These are phyloP conservation scores for Eurystomus gularis DNA, from an alignment of 2,113 vertebrate genomes.

Conservation along the genomic window DNA sequence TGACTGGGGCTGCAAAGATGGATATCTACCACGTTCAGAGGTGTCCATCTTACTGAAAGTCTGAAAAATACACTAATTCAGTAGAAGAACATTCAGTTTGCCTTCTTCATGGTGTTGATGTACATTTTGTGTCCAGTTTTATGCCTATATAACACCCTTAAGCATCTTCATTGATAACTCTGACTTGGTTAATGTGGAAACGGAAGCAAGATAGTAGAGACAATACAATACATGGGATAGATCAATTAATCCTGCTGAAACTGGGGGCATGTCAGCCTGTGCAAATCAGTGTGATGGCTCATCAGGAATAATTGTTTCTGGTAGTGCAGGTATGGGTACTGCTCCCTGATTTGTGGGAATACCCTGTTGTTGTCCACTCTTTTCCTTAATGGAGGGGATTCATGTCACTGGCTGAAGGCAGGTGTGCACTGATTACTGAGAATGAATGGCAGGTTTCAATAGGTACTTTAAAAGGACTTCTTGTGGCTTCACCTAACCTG, in stretches of 20 bases:
- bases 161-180: neutral
- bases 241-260: neutral
- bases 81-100: neutral
- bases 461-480: accelerated
- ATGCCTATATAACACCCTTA: neutral
- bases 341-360: neutral
- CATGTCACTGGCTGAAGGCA: neutral
- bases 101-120: neutral
- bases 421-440: neutral
- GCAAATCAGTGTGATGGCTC: neutral
- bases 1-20: neutral
- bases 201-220: neutral
- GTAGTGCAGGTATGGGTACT: neutral
- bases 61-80: neutral
- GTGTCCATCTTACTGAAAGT: neutral
- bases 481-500: neutral
- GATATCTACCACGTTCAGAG: neutral
- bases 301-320: neutral
- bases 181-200: neutral
- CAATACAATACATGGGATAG: accelerated
- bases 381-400: neutral
- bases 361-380: neutral
- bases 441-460: accelerated
- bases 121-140: neutral
- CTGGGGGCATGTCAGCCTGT: neutral